Conservation (phyloP, 2,888 invertebrate genomes). For the Andrena trimmerana region DNA sequence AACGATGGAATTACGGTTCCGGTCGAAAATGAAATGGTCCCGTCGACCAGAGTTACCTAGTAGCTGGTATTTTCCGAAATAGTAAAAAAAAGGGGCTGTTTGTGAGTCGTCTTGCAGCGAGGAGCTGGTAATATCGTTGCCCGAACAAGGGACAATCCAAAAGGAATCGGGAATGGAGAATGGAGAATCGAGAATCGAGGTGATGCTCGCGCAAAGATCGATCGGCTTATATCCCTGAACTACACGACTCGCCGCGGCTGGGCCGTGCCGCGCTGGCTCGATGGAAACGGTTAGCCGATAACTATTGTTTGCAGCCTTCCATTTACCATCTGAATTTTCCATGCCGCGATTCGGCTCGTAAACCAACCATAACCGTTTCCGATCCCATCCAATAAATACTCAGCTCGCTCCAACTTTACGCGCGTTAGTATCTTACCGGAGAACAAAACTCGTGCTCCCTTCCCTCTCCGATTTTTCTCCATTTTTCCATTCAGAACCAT, state of each 20-base stretch:
- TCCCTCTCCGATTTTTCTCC: too few relatives aligned
- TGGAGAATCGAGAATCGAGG: constrained; percentile 11
- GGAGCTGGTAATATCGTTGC: not conserved
- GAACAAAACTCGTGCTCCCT: not conserved
- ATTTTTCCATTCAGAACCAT: not conserved
- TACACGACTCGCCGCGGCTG: not conserved
- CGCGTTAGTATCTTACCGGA: not conserved
- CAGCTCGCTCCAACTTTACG: not conserved
- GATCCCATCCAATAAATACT: constrained; percentile 36
- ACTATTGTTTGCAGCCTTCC: constrained; percentile 55
- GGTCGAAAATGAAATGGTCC: not conserved
- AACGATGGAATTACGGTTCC: not conserved
- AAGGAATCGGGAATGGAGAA: constrained; percentile 11
- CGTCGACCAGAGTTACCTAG: not conserved
- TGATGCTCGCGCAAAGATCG: constrained; percentile 36
- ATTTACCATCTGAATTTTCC: constrained; percentile 52
- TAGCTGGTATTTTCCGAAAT: constrained; percentile 12
- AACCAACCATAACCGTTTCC: constrained; percentile 24
- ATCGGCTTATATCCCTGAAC: constrained; percentile 40
- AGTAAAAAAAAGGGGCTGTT: not conserved
- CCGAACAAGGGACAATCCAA: not conserved
- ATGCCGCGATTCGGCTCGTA: constrained; percentile 37
- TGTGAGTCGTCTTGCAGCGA: not conserved
- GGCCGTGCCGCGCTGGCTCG: not conserved
- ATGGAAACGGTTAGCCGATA: constrained; percentile 51